Conservation (phyloP, 2,113 vertebrate species). For the Amphiprion ocellaris region DNA sequence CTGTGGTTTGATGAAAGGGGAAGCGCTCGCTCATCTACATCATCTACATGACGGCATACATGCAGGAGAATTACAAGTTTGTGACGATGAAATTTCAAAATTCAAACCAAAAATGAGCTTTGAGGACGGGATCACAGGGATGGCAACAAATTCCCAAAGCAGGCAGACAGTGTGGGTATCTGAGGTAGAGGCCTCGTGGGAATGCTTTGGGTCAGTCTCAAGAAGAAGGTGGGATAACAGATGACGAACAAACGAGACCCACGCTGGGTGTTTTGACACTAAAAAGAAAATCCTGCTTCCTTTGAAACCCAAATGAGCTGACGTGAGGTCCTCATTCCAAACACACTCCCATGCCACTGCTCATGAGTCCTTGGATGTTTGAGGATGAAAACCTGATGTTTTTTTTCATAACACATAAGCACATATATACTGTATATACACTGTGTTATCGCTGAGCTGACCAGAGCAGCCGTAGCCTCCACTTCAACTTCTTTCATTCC, state of each 20-base stretch:
- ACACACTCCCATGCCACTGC: conserved; percentile 49
- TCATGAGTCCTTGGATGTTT: conserved; percentile 53
- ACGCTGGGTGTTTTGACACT: conserved; percentile 57
- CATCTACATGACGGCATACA: conserved; percentile 35
- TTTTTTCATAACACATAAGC: conserved; percentile 9
- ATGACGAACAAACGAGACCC: conserved; percentile 58
- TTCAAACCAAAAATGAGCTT: conserved; percentile 42
- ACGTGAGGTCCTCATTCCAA: conserved; percentile 41
- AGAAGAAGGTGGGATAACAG: conserved; percentile 47
- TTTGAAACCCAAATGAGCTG: conserved; percentile 81
- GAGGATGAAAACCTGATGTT: conserved; percentile 29
- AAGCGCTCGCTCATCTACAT: conserved; percentile 5
- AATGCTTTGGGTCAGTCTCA: conserved; percentile 64
- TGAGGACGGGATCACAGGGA: conserved; percentile 40
- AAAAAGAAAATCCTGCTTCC: conserved; percentile 57
- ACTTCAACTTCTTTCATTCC: conserved; percentile 53
- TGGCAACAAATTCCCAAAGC: conserved; percentile 61
- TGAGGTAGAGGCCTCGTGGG: conserved; percentile 54
- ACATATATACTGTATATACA: neutral
- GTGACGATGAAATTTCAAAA: conserved; percentile 37
- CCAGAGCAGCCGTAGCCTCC: conserved; percentile 48
- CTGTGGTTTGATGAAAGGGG: conserved; percentile 41
- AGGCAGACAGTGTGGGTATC: conserved; percentile 32
- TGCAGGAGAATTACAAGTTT: conserved; percentile 26
- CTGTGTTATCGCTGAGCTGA: neutral